Conservation (phyloP, 2,113 vertebrate species). For the Larimichthys crocea region DNA sequence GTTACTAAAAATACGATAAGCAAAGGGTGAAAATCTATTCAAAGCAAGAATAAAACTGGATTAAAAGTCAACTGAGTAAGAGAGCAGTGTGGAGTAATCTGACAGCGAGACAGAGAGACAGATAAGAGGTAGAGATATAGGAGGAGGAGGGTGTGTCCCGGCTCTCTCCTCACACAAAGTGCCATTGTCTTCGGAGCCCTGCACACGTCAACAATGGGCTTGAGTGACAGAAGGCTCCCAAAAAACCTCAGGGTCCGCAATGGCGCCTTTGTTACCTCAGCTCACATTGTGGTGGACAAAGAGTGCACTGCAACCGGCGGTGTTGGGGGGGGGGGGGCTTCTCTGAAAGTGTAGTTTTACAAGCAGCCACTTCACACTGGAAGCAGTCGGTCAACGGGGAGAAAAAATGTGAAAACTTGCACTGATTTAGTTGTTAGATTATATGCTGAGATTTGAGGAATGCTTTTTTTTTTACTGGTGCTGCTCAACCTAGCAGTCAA, state of each 20-base stretch:
- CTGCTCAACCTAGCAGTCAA: no score
- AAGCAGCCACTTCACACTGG: slow-evolving; percentile 51
- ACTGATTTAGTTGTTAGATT: neutral
- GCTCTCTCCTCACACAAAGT: slow-evolving; percentile 72
- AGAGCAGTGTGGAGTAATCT: slow-evolving; percentile 22
- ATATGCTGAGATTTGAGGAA: neutral
- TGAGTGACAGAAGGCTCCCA: slow-evolving; percentile 78
- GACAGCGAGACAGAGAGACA: slow-evolving; percentile 25
- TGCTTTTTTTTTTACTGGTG: no score
- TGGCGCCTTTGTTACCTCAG: slow-evolving; percentile 79
- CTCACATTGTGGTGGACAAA: slow-evolving; percentile 82
- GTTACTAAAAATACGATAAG: neutral
- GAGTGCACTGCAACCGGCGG: slow-evolving; percentile 59
- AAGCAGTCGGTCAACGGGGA: slow-evolving; percentile 13
- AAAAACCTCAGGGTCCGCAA: slow-evolving; percentile 76
- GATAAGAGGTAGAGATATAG: slow-evolving; percentile 53
- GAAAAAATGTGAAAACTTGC: neutral
- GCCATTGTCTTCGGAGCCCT: slow-evolving; percentile 67
- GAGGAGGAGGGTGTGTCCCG: slow-evolving; percentile 65
- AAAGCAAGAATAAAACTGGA: neutral
- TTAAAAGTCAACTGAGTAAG: neutral
- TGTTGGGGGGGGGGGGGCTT: slow-evolving; percentile 68
- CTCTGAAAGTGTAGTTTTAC: slow-evolving; percentile 69
- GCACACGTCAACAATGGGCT: slow-evolving; percentile 79
- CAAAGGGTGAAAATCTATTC: neutral